Evolutionary conservation across 2,888 invertebrate species (phyloP), one percentile per base, ranked within the genome.

Genomic region (Leptinotarsa peninsularis): DNA sequence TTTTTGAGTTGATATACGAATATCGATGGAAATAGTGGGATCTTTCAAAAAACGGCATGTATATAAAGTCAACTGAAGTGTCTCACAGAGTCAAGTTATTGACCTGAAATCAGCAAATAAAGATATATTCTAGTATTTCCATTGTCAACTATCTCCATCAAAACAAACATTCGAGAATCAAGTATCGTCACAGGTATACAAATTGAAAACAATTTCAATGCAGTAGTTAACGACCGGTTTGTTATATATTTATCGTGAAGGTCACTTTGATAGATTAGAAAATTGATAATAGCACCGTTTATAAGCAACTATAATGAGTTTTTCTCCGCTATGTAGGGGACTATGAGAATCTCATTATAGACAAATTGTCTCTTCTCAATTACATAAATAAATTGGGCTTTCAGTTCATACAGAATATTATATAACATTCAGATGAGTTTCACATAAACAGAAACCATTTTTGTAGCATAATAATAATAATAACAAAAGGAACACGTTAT

Each of bases 201-300:
- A 54, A 54, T 54, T 27, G 23, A 27, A 60, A 60, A 60, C 43
- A 43, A 15, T 60, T 27, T 60, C 23, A 60, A 60, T 60, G 60
- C 17, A 60, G 50, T 67, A 72, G 52, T 72, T 66, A 66, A 66
- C 52, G 66, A 72, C 50, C 52, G 54, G 21, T 63, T 72, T 72
- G 60, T 60, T 72, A 72, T 54, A 56, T 72, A 72, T 72, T 67
- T 67, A 67, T 72, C 54, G 54, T 54, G 72, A 72, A 72, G 72
- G 72, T 72, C 72, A 67, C 72, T 49, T 67, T 56, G 72, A 23
- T 72, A 72, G 72, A 72, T 72, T 72, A 66, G 72, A 73, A 73
- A 73, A 73, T 73, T 73, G 72, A 73, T 67, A 67, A 58, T 67
- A 60, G 60, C 67, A 67, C 23, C 67, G 43, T 23, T 67, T 67